Conservation (phyloP, 2,888 invertebrate genomes). For the Crepidodera aurea region DNA sequence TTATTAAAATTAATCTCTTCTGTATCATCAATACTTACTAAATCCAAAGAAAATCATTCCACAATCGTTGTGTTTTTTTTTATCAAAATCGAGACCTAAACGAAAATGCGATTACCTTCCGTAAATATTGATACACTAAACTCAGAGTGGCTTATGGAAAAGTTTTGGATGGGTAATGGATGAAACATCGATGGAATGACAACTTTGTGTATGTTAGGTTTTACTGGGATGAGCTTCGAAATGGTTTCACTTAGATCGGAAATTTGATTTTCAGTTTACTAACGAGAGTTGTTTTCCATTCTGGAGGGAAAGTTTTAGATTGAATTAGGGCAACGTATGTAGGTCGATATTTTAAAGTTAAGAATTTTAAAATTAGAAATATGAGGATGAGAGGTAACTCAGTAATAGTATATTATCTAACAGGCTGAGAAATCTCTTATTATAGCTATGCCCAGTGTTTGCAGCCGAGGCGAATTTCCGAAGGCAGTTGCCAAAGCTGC, state of each 20-base stretch:
- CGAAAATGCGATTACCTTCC: slow-evolving; percentile 12
- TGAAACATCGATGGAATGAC: slow-evolving; percentile 25
- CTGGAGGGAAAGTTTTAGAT: slow-evolving; percentile 15
- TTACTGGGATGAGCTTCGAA: slow-evolving; percentile 22
- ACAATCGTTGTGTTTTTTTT: no score
- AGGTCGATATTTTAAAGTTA: no score
- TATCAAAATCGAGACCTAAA: background rate
- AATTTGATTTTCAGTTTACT: slow-evolving; percentile 27
- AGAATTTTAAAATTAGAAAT: no score
- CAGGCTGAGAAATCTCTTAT: no score
- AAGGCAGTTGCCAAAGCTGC: no score
- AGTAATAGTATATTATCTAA: no score
- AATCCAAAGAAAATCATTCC: no score
- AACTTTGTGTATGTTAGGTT: slow-evolving; percentile 28
- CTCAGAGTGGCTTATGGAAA: slow-evolving; percentile 21
- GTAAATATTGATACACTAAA: slow-evolving; percentile 22
- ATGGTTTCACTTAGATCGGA: slow-evolving; percentile 25
- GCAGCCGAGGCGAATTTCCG: no score
- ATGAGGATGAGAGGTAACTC: no score
- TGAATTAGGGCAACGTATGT: background rate
- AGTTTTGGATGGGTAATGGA: slow-evolving; percentile 23
- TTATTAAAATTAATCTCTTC: no score
- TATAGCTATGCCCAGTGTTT: no score
- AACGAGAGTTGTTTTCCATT: slow-evolving; percentile 24
- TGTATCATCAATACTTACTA: no score